Percentiles rank a stretch among this genome's conserved stretches.
These are phyloP conservation scores for Rhegmatorhina hoffmannsi DNA, from an alignment of 2,113 vertebrate genomes.

Conservation along the genomic window DNA sequence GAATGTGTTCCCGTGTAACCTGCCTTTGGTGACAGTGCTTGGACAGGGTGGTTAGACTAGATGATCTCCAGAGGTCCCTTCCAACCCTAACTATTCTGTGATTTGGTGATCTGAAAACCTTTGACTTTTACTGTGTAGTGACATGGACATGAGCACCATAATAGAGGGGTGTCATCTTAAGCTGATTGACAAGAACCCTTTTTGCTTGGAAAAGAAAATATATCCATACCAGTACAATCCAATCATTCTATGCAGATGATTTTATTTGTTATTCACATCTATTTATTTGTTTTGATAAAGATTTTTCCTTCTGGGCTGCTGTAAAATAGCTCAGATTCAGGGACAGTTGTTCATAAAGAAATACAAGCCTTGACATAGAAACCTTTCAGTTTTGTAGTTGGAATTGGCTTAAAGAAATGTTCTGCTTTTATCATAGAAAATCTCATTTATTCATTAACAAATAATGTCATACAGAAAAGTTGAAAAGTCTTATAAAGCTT, in stretches of 20 bases:
- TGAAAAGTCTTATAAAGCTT: not conserved
- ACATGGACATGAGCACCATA: not conserved
- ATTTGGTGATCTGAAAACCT: not conserved
- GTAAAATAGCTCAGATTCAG: not conserved
- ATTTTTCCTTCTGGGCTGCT: not conserved
- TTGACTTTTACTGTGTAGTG: not conserved
- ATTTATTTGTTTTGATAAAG: not conserved
- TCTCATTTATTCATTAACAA: not conserved
- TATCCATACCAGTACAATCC: not conserved
- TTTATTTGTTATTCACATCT: not conserved
- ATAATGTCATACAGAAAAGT: not conserved
- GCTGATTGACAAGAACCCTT: not conserved
- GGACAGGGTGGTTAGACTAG: not conserved
- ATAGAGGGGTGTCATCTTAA: not conserved
- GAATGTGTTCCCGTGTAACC: not conserved
- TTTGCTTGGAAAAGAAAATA: not conserved
- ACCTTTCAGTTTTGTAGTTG: not conserved
- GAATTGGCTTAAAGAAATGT: not conserved
- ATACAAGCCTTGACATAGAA: not conserved
- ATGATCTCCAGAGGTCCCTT: not conserved
- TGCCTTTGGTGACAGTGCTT: not conserved
- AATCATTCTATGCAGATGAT: not conserved
- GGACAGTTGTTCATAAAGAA: not conserved
- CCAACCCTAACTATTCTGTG: not conserved
- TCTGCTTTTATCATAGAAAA: not conserved